These are phyloP conservation scores for Ophioninae sp. DNA, from an alignment of 2,888 invertebrate species.

Conservation along the genomic window DNA sequence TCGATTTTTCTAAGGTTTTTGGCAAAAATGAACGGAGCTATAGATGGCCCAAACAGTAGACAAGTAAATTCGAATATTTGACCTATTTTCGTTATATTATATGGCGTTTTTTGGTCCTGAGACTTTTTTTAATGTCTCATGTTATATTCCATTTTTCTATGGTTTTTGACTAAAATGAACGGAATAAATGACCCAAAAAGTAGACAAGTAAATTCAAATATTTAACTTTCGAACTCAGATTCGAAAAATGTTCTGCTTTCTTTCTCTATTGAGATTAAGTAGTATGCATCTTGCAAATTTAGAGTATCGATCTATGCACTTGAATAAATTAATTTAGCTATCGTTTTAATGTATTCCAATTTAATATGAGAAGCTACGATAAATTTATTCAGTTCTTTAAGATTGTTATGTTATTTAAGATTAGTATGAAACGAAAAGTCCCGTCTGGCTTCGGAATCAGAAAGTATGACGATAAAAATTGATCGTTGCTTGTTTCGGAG, in stretches of 20 bases:
- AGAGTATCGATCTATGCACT: background rate
- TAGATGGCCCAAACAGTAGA: background rate
- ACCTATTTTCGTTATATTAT: no score
- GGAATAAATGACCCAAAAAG: background rate
- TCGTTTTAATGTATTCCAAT: background rate
- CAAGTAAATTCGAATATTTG: no score
- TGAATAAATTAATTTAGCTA: background rate
- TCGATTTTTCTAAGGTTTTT: background rate
- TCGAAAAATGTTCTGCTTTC: no score
- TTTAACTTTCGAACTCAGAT: no score
- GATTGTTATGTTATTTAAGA: no score
- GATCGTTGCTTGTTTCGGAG: background rate
- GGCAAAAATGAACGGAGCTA: background rate
- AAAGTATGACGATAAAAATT: slow-evolving; percentile 11
- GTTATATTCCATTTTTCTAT: background rate
- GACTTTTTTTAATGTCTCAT: background rate
- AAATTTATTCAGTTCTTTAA: slow-evolving; percentile 8
- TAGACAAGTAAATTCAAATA: no score
- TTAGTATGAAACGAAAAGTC: slow-evolving; percentile 50
- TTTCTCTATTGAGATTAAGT: slow-evolving; percentile 27
- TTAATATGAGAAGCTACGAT: background rate
- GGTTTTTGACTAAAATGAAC: background rate
- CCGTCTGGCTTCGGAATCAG: background rate
- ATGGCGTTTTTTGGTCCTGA: background rate
- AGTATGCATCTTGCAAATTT: slow-evolving; percentile 47